Conservation (phyloP, 1,140 invertebrate species). For the Diorhabda carinulata region DNA sequence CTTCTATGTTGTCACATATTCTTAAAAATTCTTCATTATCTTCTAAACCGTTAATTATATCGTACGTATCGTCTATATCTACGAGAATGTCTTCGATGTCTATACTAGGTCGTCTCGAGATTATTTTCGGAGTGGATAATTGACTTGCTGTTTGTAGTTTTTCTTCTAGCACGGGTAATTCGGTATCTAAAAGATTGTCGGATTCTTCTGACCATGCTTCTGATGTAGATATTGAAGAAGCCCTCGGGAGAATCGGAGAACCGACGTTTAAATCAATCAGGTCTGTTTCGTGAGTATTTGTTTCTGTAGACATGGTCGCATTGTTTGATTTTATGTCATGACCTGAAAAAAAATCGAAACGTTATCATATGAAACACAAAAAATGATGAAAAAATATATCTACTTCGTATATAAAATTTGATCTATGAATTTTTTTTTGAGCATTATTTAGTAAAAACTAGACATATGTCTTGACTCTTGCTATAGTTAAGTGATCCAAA, state of each 20-base stretch:
- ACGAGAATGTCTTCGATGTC: constrained; percentile 44
- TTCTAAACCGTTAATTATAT: constrained; percentile 12
- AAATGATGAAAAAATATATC: no score
- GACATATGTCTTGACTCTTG: no score
- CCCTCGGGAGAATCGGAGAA: constrained; percentile 32
- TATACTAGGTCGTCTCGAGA: constrained; percentile 30
- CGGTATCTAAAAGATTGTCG: constrained; percentile 41
- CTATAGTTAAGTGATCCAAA: no score
- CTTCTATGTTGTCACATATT: constrained; percentile 37
- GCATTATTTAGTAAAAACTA: no score
- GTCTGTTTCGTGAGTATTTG: constrained; percentile 24
- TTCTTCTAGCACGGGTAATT: constrained; percentile 39
- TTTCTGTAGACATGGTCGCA: constrained; percentile 29
- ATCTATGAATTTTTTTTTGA: no score
- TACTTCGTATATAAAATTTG: no score
- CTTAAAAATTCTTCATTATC: constrained; percentile 20
- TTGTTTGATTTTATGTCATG: constrained; percentile 21
- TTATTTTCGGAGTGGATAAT: constrained; percentile 4
- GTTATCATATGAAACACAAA: constrained; percentile 1
- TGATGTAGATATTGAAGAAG: not conserved
- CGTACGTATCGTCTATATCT: constrained; percentile 35
- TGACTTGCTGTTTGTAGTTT: constrained; percentile 34
- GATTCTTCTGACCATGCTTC: constrained; percentile 23
- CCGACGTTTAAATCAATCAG: constrained; percentile 40
- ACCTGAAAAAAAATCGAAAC: constrained; percentile 28